These are phyloP conservation scores for Pitta sordida DNA, from an alignment of 2,113 vertebrate genomes.

Conservation along the genomic window DNA sequence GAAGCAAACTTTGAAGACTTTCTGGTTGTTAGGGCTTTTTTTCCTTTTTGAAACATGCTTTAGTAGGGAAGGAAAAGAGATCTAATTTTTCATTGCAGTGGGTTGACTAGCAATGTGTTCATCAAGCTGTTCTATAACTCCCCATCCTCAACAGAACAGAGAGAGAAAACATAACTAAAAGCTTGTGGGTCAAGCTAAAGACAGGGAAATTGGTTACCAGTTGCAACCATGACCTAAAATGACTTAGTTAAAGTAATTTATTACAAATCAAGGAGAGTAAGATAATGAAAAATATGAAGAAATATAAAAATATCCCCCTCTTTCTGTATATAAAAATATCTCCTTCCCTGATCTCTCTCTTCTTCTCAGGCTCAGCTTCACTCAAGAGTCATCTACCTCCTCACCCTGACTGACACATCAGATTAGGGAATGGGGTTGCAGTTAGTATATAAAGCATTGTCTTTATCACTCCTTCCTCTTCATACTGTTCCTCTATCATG, in stretches of 20 bases:
- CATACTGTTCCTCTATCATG: background rate
- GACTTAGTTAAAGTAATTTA: background rate
- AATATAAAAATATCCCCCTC: background rate
- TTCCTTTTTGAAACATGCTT: background rate
- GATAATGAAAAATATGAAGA: background rate
- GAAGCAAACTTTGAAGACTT: background rate
- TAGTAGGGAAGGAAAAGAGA: background rate
- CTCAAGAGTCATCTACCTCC: background rate
- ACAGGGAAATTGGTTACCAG: background rate
- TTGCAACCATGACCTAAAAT: background rate
- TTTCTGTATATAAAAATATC: background rate
- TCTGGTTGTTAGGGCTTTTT: background rate
- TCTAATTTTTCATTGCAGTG: background rate
- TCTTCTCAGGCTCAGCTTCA: background rate
- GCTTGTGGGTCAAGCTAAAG: background rate
- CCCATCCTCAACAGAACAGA: background rate
- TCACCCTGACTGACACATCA: background rate
- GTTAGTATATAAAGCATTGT: rapidly evolving
- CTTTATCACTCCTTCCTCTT: background rate
- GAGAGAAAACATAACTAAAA: background rate
- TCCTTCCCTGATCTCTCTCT: background rate
- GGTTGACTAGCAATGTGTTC: background rate
- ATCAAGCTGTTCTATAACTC: background rate
- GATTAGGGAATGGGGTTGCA: background rate
- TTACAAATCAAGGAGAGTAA: background rate